A percentile compares a stretch with the other conserved stretches of the same genome.
These are phyloP conservation scores for Heptranchias perlo DNA, from an alignment of 2,113 vertebrate genomes.

Conservation along the genomic window DNA sequence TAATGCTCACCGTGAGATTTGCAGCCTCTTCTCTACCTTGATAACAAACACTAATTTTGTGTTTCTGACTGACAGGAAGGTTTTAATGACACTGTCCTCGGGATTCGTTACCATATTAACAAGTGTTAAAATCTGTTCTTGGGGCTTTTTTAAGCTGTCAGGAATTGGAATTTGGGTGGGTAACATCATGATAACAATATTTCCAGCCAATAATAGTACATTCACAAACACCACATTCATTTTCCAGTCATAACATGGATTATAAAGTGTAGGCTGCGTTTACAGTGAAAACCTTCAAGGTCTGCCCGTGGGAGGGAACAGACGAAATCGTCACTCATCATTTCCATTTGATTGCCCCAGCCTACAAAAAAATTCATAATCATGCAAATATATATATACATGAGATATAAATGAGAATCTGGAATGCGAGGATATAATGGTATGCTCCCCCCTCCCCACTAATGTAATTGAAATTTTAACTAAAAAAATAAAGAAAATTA, in stretches of 20 bases:
- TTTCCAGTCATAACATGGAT: background rate
- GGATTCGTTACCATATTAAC: background rate
- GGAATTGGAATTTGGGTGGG: background rate
- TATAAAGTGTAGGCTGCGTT: background rate
- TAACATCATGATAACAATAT: background rate
- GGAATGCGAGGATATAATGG: too few species aligned
- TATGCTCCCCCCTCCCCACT: too few species aligned
- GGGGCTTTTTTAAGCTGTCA: background rate
- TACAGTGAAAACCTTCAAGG: background rate
- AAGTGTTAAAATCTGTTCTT: conserved; percentile 14
- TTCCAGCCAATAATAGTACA: background rate
- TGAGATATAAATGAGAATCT: too few species aligned
- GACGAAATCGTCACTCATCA: background rate
- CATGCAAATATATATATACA: background rate
- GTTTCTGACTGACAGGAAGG: background rate
- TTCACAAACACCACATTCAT: background rate
- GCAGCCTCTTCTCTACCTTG: background rate
- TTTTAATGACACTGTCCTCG: background rate
- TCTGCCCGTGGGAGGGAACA: background rate
- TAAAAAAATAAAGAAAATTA: too few species aligned
- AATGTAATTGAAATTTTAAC: too few species aligned
- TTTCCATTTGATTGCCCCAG: background rate
- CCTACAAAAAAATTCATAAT: background rate
- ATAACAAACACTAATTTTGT: background rate
- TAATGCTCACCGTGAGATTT: background rate